These are phyloP conservation scores for Aplysina aerophoba DNA, from an alignment of 37 sponge, comb jelly and placozoan genomes.

Conservation along the genomic window DNA sequence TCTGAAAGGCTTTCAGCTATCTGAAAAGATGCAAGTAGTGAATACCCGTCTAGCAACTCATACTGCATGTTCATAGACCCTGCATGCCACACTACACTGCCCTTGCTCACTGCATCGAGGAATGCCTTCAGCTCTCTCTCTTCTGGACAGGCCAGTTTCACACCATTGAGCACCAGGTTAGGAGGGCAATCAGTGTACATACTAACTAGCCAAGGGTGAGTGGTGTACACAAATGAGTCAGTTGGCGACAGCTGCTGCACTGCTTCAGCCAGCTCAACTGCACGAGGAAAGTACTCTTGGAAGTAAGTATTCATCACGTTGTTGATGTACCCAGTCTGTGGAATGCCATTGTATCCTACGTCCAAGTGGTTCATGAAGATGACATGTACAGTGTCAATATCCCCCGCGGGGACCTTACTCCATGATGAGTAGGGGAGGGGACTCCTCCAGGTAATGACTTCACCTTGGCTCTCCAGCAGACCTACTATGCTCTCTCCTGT, in stretches of 20 bases:
- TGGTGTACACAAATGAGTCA: constrained; percentile 70
- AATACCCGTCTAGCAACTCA: constrained; percentile 54
- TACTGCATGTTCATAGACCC: constrained; percentile 78
- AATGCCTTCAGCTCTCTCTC: constrained; percentile 24
- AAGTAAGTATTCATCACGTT: constrained; percentile 70
- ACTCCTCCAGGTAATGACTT: background rate
- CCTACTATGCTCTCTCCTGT: background rate
- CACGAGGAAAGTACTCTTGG: constrained; percentile 63
- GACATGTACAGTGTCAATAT: constrained; percentile 55
- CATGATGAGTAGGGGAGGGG: constrained; percentile 27
- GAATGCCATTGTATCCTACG: constrained; percentile 73
- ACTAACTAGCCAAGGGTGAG: constrained; percentile 73
- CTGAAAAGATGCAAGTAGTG: constrained; percentile 34
- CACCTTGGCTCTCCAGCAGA: background rate
- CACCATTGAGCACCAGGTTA: constrained; percentile 54
- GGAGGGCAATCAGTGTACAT: constrained; percentile 78
- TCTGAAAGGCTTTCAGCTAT: constrained; percentile 10
- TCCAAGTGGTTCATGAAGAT: constrained; percentile 82
- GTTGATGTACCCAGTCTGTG: constrained; percentile 45
- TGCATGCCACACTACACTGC: constrained; percentile 60
- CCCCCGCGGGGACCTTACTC: constrained; percentile 35
- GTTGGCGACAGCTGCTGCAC: constrained; percentile 1
- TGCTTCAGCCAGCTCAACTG: constrained; percentile 35
- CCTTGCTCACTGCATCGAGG: constrained; percentile 23
- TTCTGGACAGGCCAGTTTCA: constrained; percentile 50